A percentile compares a stretch with the other conserved stretches of the same genome.
phyloP scores from a whole-genome alignment of 2,888 invertebrate species.

The Ectropis crepuscularia region DNA sequence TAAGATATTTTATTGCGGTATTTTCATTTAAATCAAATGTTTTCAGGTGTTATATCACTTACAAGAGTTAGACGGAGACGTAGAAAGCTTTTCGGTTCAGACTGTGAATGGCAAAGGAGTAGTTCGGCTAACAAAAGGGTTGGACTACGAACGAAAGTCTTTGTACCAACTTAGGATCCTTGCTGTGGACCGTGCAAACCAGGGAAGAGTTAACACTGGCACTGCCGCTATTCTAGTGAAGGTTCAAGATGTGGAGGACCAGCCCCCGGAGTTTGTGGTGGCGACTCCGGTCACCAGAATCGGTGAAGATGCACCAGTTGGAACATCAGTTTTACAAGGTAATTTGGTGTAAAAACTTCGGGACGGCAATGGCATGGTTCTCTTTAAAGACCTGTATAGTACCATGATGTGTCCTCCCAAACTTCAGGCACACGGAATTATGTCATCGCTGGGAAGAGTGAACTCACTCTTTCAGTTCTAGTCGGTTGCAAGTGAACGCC shows the following conservation, averaged over 20 bases:
- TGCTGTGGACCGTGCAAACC: constrained; percentile 93
- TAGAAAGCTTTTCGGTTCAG: constrained; percentile 90
- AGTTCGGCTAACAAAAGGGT: constrained; percentile 88
- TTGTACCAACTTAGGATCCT: constrained; percentile 93
- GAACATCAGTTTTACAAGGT: constrained; percentile 94
- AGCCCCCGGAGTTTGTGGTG: constrained; percentile 95
- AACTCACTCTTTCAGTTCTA: no score
- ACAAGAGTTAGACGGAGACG: constrained; percentile 92
- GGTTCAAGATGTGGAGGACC: constrained; percentile 94
- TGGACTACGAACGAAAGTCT: constrained; percentile 95
- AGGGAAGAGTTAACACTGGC: constrained; percentile 93
- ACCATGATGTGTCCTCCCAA: no score
- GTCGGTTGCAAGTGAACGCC: no score
- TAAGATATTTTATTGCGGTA: not conserved
- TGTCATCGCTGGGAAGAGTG: no score
- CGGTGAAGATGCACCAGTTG: constrained; percentile 92
- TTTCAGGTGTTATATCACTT: constrained; percentile 91
- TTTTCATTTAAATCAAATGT: constrained; percentile 1
- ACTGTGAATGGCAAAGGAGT: constrained; percentile 95
- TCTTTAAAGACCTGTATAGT: no score
- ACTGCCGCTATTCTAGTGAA: constrained; percentile 94
- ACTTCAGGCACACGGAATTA: no score
- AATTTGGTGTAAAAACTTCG: constrained; percentile 18
- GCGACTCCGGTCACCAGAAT: constrained; percentile 95
- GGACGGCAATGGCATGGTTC: no score